These are phyloP conservation scores for Eublepharis macularius DNA, from an alignment of 2,113 vertebrate species.

Conservation along the genomic window DNA sequence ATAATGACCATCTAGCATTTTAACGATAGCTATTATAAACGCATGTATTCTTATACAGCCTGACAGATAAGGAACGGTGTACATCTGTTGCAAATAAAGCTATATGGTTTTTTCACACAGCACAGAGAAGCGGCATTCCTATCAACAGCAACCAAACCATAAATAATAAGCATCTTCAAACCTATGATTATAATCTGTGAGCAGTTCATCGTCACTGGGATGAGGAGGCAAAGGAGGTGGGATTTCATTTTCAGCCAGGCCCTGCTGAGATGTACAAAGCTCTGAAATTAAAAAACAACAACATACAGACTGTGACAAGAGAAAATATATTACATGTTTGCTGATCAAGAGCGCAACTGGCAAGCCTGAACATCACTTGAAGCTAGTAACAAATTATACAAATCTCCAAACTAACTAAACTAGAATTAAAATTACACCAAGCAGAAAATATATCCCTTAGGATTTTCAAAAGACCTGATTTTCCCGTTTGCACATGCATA, in stretches of 20 bases:
- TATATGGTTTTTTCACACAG: neutral
- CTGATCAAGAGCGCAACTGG: slow-evolving; percentile 48
- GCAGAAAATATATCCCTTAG: slow-evolving; percentile 53
- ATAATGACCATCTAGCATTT: neutral
- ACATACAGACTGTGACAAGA: slow-evolving; percentile 52
- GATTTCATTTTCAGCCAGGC: slow-evolving; percentile 64
- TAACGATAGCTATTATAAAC: no score
- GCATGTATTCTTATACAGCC: no score
- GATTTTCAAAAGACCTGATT: slow-evolving; percentile 50
- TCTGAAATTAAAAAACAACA: slow-evolving; percentile 61
- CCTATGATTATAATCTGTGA: slow-evolving; percentile 76
- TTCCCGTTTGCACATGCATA: slow-evolving; percentile 60
- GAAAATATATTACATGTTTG: slow-evolving; percentile 41
- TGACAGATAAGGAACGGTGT: no score
- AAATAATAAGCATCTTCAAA: slow-evolving; percentile 45
- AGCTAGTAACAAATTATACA: slow-evolving; percentile 60
- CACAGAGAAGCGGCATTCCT: neutral
- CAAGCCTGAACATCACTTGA: slow-evolving; percentile 45
- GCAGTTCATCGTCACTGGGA: slow-evolving; percentile 68
- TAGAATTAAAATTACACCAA: slow-evolving; percentile 65
- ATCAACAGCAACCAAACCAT: neutral
- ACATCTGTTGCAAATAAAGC: no score
- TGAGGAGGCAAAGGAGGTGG: slow-evolving; percentile 72
- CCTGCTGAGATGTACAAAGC: slow-evolving; percentile 32
- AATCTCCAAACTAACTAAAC: slow-evolving; percentile 67